Evolutionary conservation across 2,888 invertebrate genomes (phyloP).

Genomic region (Myopa testacea): DNA sequence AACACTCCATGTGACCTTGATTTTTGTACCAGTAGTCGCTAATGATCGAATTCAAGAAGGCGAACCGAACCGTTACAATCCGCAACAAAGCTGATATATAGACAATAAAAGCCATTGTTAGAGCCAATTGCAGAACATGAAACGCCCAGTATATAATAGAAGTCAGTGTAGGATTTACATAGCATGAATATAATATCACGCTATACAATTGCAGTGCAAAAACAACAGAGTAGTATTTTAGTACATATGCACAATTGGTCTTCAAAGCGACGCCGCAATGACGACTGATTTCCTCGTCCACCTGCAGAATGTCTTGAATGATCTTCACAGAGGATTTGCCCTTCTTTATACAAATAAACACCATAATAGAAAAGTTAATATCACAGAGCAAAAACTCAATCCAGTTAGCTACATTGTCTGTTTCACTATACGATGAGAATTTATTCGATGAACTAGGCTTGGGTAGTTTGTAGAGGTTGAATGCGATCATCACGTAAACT

Average conservation of each 20-base stretch:
- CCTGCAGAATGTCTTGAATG: slow-evolving; percentile 60
- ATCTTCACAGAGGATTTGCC: slow-evolving; percentile 56
- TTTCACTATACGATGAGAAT: slow-evolving; percentile 56
- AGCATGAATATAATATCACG: slow-evolving; percentile 50
- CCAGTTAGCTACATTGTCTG: slow-evolving; percentile 63
- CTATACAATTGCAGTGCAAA: slow-evolving; percentile 58
- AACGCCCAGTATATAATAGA: slow-evolving; percentile 48
- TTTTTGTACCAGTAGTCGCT: slow-evolving; percentile 58
- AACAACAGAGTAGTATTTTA: slow-evolving; percentile 55
- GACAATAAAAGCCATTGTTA: slow-evolving; percentile 57
- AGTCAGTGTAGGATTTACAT: background rate
- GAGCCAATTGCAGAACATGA: slow-evolving; percentile 57
- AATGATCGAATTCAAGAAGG: slow-evolving; percentile 59
- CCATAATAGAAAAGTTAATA: slow-evolving; percentile 56
- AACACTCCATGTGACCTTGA: slow-evolving; percentile 44
- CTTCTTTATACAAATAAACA: slow-evolving; percentile 58
- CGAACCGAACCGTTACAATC: slow-evolving; percentile 60
- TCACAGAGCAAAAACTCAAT: slow-evolving; percentile 61
- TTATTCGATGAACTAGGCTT: slow-evolving; percentile 52
- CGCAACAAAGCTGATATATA: slow-evolving; percentile 58
- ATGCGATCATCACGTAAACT: slow-evolving; percentile 56
- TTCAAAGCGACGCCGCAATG: slow-evolving; percentile 53
- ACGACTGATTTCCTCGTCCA: slow-evolving; percentile 60
- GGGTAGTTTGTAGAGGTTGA: slow-evolving; percentile 59
- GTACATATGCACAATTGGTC: slow-evolving; percentile 57